Percentiles rank a stretch among this genome's conserved stretches.
phyloP scores from a whole-genome alignment of 1,140 invertebrate species.

The Drosophila miranda region DNA sequence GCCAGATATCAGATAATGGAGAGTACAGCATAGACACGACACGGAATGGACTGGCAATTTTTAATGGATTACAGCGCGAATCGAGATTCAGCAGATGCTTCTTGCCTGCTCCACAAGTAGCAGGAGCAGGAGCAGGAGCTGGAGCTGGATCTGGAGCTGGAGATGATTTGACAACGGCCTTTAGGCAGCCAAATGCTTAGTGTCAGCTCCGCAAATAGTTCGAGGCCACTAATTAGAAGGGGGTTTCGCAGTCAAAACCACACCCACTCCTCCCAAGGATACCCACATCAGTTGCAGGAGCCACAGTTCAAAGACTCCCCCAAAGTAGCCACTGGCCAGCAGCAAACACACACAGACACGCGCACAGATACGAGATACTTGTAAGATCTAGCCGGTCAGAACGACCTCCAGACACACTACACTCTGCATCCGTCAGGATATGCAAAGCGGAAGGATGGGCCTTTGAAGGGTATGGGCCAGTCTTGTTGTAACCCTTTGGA shows the following conservation, averaged over 20 bases:
- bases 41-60: conserved; percentile 48
- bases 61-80: conserved; percentile 69
- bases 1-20: conserved; percentile 56
- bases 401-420: background rate
- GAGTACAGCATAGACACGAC: background rate
- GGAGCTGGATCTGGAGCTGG: background rate
- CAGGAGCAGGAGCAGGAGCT: background rate
- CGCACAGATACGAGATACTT: background rate
- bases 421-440: no score
- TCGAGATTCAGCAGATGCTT: conserved; percentile 24
- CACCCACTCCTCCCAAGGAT: background rate
- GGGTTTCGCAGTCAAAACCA: background rate
- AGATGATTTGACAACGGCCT: conserved; percentile 9
- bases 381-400: no score
- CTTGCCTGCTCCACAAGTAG: background rate
- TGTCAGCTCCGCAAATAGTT: conserved; percentile 40
- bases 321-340: conserved; percentile 67
- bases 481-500: no score
- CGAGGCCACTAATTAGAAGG: conserved; percentile 49
- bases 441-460: no score
- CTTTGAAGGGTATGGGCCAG: no score
- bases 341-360: conserved; percentile 5
- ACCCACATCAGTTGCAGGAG: conserved; percentile 69
- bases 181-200: conserved; percentile 1
- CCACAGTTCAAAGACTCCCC: conserved; percentile 49